Conservation (phyloP, 2,113 vertebrate species). For the Melanocharis versteri region DNA sequence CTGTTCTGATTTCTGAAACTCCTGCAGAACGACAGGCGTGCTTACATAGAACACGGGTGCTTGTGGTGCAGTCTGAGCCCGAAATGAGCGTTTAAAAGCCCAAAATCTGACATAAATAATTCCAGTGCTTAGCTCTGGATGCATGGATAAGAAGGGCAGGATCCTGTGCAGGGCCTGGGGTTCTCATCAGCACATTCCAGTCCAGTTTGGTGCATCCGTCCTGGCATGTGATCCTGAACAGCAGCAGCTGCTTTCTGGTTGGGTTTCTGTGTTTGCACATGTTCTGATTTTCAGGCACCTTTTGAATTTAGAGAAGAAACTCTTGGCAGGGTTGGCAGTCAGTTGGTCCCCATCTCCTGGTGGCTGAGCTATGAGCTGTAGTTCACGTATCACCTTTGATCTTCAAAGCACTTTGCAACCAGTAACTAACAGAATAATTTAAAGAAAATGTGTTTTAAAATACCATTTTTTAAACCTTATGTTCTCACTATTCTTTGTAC, state of each 20-base stretch:
- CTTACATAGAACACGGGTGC: neutral
- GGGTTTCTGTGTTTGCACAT: neutral
- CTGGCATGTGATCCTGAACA: neutral
- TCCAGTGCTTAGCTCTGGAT: neutral
- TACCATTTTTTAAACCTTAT: neutral
- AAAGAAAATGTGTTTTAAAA: neutral
- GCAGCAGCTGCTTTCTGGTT: fast-evolving
- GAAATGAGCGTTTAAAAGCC: neutral
- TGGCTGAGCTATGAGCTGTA: neutral
- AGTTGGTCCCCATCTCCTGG: neutral
- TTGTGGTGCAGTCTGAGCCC: neutral
- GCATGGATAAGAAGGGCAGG: neutral
- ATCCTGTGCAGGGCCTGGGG: no score
- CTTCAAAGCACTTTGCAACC: neutral
- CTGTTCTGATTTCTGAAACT: neutral
- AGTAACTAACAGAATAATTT: neutral
- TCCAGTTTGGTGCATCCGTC: no score
- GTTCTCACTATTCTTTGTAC: neutral
- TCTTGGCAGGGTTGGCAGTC: neutral
- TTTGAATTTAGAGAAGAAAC: neutral
- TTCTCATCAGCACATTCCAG: neutral
- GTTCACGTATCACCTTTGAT: neutral
- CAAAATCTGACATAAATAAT: neutral
- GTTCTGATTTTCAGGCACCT: neutral
- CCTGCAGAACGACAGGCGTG: fast-evolving